Percentiles rank a stretch among this genome's conserved stretches.
phyloP scores from a whole-genome alignment of 2,113 vertebrate genomes.

The Zapus hudsonius region DNA sequence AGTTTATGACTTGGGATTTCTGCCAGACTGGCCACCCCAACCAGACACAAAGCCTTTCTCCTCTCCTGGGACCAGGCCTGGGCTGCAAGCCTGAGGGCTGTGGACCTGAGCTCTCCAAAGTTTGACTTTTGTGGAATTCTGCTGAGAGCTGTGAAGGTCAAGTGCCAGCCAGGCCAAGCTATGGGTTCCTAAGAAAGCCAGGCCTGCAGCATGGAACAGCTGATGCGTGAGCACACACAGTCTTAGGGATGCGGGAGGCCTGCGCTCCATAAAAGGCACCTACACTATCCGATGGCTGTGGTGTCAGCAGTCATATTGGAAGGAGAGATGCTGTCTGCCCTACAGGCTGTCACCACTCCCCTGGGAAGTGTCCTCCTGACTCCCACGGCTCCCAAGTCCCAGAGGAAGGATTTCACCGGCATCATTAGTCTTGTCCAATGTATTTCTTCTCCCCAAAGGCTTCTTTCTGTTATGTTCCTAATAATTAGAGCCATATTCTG shows the following conservation, averaged over 20 bases:
- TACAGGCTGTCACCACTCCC: background rate
- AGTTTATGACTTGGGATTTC: constrained; percentile 25
- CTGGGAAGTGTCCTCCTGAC: background rate
- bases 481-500: background rate
- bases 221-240: background rate
- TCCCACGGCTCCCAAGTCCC: background rate
- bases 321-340: background rate
- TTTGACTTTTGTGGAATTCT: background rate
- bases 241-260: accelerated
- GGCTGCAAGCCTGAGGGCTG: background rate
- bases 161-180: background rate
- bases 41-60: background rate
- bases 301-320: background rate
- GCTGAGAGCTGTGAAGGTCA: background rate
- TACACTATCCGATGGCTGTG: background rate
- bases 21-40: background rate
- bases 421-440: constrained; percentile 13
- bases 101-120: background rate
- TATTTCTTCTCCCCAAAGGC: constrained; percentile 2
- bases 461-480: background rate
- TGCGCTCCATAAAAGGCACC: background rate
- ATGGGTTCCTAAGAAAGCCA: background rate
- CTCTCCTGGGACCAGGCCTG: background rate
- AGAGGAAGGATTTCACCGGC: constrained; percentile 52
- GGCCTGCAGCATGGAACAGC: background rate